phyloP scores from a whole-genome alignment of 2,113 vertebrate species.

The Cyprinodon tularosa region DNA sequence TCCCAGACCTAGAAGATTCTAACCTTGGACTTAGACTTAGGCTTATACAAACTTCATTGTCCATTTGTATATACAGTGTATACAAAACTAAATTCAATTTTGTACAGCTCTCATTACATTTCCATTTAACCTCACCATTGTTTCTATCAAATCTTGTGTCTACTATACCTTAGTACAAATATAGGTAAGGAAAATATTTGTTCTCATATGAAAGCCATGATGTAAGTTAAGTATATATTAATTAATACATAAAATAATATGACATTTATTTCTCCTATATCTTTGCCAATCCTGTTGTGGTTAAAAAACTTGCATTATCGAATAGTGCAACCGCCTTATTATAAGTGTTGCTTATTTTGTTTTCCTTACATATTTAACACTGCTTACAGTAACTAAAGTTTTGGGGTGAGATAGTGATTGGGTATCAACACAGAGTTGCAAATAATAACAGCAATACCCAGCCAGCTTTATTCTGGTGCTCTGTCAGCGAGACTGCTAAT shows the following conservation, averaged over 20 bases:
- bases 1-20: slow-evolving; percentile 8
- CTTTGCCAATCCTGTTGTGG: neutral
- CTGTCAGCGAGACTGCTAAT: slow-evolving; percentile 51
- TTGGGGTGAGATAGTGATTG: slow-evolving; percentile 50
- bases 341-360: slow-evolving; percentile 14
- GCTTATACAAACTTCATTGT: no score
- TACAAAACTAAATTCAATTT: no score
- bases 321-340: neutral
- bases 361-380: slow-evolving; percentile 11
- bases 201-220: neutral
- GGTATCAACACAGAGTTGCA: slow-evolving; percentile 59
- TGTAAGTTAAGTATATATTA: neutral
- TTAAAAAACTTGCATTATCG: neutral
- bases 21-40: neutral
- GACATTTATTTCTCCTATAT: neutral
- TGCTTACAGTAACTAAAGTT: slow-evolving; percentile 32
- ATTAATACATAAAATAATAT: neutral
- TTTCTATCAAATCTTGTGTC: neutral
- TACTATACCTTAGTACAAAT: neutral
- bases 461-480: slow-evolving; percentile 53
- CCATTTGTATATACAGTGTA: no score
- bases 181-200: neutral
- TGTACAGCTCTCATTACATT: no score
- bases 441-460: slow-evolving; percentile 65
- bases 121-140: neutral